Evolutionary conservation across 2,888 invertebrate species (phyloP).

Genomic region (Doris montereyensis): DNA sequence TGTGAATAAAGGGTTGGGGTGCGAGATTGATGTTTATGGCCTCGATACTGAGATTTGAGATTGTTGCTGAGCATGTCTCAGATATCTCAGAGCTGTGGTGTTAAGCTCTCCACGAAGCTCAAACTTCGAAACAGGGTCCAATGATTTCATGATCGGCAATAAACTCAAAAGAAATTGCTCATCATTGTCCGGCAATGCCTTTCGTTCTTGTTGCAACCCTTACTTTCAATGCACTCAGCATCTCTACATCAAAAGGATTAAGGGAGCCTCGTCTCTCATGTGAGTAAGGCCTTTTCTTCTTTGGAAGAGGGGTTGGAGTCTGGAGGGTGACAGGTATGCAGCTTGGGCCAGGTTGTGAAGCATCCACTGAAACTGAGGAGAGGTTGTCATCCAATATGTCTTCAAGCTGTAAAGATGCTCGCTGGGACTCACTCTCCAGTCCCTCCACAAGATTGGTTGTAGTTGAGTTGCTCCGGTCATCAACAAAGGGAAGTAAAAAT

Average conservation of each 20-base stretch:
- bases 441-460: slow-evolving; percentile 8
- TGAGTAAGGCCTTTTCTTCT: slow-evolving; percentile 8
- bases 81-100: slow-evolving; percentile 15
- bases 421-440: neutral
- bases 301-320: neutral
- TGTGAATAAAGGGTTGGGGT: neutral
- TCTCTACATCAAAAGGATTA: slow-evolving; percentile 6
- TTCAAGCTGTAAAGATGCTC: neutral
- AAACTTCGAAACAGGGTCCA: slow-evolving; percentile 11
- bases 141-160: neutral
- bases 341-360: slow-evolving; percentile 2
- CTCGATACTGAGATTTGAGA: too few relatives aligned
- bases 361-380: neutral
- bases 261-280: neutral
- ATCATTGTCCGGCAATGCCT: neutral
- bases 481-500: slow-evolving; percentile 8
- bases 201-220: neutral
- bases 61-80: neutral
- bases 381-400: neutral
- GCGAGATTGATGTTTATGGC: neutral
- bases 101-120: slow-evolving; percentile 12
- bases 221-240: slow-evolving; percentile 23
- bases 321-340: neutral
- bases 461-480: neutral
- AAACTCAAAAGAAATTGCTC: slow-evolving; percentile 23